phyloP scores from a whole-genome alignment of 2,797 vertebrate genomes.

The Gallinago solitaria region DNA sequence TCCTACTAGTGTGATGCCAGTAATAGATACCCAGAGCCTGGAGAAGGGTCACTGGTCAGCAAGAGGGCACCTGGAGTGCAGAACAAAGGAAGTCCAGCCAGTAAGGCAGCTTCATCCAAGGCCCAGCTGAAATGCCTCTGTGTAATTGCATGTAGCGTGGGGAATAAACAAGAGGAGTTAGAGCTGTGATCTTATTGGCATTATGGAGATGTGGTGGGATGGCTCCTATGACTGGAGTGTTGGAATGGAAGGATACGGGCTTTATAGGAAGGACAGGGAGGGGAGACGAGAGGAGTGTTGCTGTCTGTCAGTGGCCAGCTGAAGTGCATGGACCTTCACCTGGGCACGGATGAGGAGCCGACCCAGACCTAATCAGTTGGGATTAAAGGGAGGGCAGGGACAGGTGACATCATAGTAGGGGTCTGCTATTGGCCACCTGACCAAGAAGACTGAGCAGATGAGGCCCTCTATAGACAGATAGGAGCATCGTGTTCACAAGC shows the following conservation, averaged over 20 bases:
- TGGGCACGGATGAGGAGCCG: neutral
- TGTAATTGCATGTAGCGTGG: neutral
- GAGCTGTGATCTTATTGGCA: neutral
- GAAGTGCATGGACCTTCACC: neutral
- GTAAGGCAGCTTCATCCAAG: neutral
- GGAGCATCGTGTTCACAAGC: neutral
- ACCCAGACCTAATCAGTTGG: neutral
- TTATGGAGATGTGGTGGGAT: neutral
- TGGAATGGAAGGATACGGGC: neutral
- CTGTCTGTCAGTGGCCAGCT: neutral
- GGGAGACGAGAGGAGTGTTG: neutral
- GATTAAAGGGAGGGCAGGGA: neutral
- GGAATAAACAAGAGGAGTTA: neutral
- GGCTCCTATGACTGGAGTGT: neutral
- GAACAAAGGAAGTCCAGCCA: neutral
- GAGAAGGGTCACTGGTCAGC: neutral
- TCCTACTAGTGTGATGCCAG: neutral
- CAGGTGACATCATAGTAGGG: neutral
- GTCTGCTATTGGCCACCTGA: neutral
- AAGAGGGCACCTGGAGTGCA: neutral
- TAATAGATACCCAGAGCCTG: neutral
- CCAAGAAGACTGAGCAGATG: neutral
- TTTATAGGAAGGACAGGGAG: neutral
- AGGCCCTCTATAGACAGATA: neutral
- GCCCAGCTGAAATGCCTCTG: neutral